phyloP scores from a whole-genome alignment of 2,888 invertebrate species.

The Clistopyga incitator region DNA sequence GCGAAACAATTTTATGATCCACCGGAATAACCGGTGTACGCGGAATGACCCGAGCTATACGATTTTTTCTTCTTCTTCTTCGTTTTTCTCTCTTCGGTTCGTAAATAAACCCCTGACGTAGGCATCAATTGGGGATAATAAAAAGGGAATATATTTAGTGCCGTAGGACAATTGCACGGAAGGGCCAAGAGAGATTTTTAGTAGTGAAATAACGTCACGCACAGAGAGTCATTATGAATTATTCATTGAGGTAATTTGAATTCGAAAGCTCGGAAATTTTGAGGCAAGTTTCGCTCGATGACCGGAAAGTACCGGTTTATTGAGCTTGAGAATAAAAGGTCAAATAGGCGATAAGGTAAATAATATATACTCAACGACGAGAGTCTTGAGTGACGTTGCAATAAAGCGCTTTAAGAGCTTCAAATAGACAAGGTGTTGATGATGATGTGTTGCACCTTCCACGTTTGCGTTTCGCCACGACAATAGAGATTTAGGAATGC shows the following conservation, averaged over 20 bases:
- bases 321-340: neutral
- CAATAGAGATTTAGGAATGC: slow-evolving; percentile 79
- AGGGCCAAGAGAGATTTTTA: neutral
- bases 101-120: neutral
- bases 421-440: slow-evolving; percentile 36
- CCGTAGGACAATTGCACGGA: neutral
- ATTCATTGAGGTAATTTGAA: too few relatives aligned
- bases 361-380: neutral
- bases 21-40: slow-evolving; percentile 20
- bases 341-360: neutral
- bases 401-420: slow-evolving; percentile 3
- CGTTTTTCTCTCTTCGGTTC: neutral
- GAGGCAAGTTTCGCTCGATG: neutral
- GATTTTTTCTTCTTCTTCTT: neutral
- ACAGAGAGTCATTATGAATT: neutral
- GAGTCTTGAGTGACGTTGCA: neutral
- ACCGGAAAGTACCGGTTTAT: neutral
- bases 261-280: neutral
- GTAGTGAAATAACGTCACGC: neutral
- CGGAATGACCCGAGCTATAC: neutral
- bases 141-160: neutral
- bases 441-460: slow-evolving; percentile 45
- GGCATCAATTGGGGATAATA: neutral
- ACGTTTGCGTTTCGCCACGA: slow-evolving; percentile 73
- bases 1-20: slow-evolving; percentile 55